Base-by-base conservation (phyloP, 2,113 vertebrate genomes). In the Entelurus aequoreus region DNA sequence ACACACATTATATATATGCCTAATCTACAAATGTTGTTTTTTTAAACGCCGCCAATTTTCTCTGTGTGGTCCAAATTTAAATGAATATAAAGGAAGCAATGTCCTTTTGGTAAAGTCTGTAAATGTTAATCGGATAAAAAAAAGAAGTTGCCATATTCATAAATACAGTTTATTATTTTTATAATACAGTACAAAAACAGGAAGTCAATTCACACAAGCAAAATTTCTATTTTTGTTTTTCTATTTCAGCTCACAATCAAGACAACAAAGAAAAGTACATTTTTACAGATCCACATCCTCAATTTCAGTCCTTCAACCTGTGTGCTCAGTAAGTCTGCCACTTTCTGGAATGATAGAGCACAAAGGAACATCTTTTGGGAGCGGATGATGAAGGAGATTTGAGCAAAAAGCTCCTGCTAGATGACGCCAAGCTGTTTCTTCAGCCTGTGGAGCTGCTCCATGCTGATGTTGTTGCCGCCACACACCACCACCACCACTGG, bases 401-500 rank as follows among this genome's bases (percentile, higher is more conserved):
- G 4, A 49, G 54, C 13, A 56, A 56, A 37, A 40, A 59, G 11
- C 19, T n/a, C 21, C 16, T 19, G 19, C 53, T 76, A 76, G 37
- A 77, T 63, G 2, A 83, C 61, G 1, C 87, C 89, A n/a, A 97
- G 74, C 65, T 89, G 91, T 40, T 77, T 75, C 78, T 92, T 93
- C 58, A 97, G 84, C 46, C 71, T 84, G 59, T 35, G 66, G 7
- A 98, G 90, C 72, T 90, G 87, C 10, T 66, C 84, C 28, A 78
- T 71, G 50, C 87, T 84, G 36, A 95, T 94, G 87, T 78, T 79
- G 88, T 92, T 90, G 6, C 94, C 95, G 0, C 95, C 95, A 1
- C 96, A 98, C 52, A 98, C 93, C 11, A 97, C 88, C 15, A 97
- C 69, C 58, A 95, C 90, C 11, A 95, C 80, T 0, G 93, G 83